A percentile compares a stretch with the other conserved stretches of the same genome.
Evolutionary conservation across 2,113 vertebrate species (phyloP).

Genomic region (Oreochromis tanganicae): DNA sequence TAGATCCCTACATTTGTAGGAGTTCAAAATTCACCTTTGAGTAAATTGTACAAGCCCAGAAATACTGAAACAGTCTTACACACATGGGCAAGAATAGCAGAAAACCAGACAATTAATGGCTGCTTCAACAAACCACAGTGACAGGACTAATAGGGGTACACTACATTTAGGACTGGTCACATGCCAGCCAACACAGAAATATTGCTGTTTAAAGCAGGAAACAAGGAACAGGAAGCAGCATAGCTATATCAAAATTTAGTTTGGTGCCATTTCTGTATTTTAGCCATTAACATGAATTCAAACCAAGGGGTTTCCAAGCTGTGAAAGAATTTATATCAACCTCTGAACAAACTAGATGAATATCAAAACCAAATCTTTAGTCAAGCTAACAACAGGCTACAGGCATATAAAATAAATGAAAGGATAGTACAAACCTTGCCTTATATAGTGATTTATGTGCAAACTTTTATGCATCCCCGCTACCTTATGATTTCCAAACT

Average conservation of each 20-base stretch:
- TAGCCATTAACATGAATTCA: background rate
- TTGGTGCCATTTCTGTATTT: background rate
- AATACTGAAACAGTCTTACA: background rate
- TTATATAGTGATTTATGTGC: background rate
- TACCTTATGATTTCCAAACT: slow-evolving; percentile 7
- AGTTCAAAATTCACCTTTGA: background rate
- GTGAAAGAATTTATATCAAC: background rate
- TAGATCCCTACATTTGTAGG: background rate
- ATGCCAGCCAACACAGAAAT: background rate
- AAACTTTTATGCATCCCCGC: background rate
- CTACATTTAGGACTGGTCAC: background rate
- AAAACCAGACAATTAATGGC: background rate
- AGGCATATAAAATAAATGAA: background rate
- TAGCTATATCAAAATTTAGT: background rate
- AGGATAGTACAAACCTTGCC: background rate
- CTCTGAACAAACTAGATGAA: background rate
- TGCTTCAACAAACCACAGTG: background rate
- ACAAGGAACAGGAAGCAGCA: background rate
- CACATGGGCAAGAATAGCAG: accelerated
- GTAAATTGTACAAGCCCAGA: background rate
- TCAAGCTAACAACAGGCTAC: background rate
- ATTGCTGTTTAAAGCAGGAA: background rate
- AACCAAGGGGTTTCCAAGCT: background rate
- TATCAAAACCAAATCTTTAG: background rate
- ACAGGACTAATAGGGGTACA: background rate